phyloP scores from a whole-genome alignment of 2,888 invertebrate genomes.

The Hoplodrina ambigua region DNA sequence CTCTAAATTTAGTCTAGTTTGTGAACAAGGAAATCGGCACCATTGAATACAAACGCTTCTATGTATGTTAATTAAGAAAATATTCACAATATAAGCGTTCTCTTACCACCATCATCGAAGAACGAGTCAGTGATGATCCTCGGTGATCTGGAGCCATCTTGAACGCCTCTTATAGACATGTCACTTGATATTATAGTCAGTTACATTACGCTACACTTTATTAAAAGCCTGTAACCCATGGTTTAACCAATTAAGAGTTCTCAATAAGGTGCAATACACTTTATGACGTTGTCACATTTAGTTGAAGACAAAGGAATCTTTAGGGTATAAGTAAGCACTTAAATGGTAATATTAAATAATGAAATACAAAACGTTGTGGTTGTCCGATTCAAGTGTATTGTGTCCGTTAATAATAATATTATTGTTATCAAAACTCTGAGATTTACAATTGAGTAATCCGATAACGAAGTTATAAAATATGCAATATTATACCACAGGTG shows the following conservation, averaged over 20 bases:
- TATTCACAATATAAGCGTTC: not conserved
- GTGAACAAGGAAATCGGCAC: too few relatives aligned
- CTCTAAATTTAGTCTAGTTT: too few relatives aligned
- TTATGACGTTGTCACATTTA: not conserved
- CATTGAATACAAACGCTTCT: too few relatives aligned
- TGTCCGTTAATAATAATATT: constrained; percentile 5
- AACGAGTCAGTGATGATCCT: constrained; percentile 85
- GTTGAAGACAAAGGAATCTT: not conserved
- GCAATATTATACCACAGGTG: constrained; percentile 19
- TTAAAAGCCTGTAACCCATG: constrained; percentile 1
- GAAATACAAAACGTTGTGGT: constrained; percentile 6
- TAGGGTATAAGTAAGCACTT: not conserved
- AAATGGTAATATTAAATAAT: not conserved
- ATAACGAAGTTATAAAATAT: constrained; percentile 22
- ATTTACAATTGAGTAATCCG: constrained; percentile 37
- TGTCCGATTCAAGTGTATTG: constrained; percentile 32
- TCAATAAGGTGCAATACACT: not conserved
- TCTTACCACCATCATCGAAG: constrained; percentile 86
- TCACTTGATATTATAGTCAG: constrained; percentile 19
- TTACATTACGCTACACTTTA: constrained; percentile 46
- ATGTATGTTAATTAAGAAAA: not conserved
- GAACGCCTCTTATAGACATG: constrained; percentile 87
- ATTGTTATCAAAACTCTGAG: constrained; percentile 20
- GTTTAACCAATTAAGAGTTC: not conserved
- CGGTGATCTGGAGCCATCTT: constrained; percentile 85